Conservation (phyloP, 2,113 vertebrate genomes). For the Xiphias gladius region DNA sequence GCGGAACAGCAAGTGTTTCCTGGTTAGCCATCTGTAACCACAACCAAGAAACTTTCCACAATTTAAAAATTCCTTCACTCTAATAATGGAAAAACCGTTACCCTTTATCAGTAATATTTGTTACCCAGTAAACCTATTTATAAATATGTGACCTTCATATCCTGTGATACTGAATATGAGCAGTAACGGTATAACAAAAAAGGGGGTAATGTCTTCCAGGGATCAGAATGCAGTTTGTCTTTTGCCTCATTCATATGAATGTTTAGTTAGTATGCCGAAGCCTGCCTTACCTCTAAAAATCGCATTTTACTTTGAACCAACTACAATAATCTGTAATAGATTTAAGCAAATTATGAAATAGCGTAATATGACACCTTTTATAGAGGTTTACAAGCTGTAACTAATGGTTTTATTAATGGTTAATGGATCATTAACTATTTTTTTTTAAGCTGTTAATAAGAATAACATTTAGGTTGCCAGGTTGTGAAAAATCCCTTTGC, state of each 20-base stretch:
- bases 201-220: not conserved
- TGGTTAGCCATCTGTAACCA: not conserved
- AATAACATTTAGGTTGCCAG: not conserved
- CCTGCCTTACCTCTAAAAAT: too few species aligned
- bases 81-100: not conserved
- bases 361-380: too few species aligned
- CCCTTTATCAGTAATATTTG: not conserved
- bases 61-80: not conserved
- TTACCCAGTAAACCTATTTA: too few species aligned
- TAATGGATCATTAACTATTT: not conserved
- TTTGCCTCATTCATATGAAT: not conserved
- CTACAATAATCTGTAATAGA: too few species aligned
- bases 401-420: too few species aligned
- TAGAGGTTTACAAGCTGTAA: too few species aligned
- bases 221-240: not conserved
- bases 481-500: not conserved
- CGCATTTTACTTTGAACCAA: too few species aligned
- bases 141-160: not conserved
- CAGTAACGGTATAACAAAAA: not conserved
- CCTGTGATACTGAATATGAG: not conserved
- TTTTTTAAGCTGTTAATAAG: not conserved
- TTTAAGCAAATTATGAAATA: too few species aligned
- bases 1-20: not conserved
- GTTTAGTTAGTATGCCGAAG: too few species aligned
- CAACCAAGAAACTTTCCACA: conserved; percentile 7